These are phyloP conservation scores for Tipula lateralis DNA, from an alignment of 2,888 invertebrate genomes.

Conservation along the genomic window DNA sequence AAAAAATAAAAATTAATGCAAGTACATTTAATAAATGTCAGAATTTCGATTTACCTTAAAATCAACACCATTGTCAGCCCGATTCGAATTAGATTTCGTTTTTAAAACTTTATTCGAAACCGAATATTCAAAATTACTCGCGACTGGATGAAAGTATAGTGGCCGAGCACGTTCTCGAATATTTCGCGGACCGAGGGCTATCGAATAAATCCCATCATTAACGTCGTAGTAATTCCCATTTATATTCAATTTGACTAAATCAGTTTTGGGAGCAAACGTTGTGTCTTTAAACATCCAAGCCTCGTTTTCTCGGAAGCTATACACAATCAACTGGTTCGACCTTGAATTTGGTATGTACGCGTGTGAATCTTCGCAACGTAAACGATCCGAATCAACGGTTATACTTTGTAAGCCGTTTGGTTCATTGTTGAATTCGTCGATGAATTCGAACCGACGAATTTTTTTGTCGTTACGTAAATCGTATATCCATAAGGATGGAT, in stretches of 20 bases:
- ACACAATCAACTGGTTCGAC: constrained; percentile 46
- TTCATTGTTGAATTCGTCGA: constrained; percentile 43
- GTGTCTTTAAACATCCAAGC: constrained; percentile 54
- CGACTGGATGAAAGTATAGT: constrained; percentile 73
- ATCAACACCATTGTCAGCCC: constrained; percentile 43
- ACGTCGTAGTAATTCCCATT: neutral
- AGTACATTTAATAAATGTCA: neutral
- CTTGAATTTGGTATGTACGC: constrained; percentile 61
- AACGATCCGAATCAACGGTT: constrained; percentile 57
- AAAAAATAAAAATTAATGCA: constrained; percentile 32
- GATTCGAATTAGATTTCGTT: constrained; percentile 52
- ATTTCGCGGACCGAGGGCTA: constrained; percentile 55
- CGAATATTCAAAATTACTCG: constrained; percentile 59
- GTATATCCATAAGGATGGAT: constrained; percentile 60
- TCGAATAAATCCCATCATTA: constrained; percentile 73
- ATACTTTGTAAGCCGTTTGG: constrained; percentile 57
- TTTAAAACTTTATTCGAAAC: constrained; percentile 62
- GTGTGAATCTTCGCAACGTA: constrained; percentile 59
- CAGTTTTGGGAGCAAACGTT: neutral
- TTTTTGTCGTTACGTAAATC: constrained; percentile 61
- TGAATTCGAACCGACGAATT: constrained; percentile 54
- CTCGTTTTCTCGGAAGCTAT: constrained; percentile 53
- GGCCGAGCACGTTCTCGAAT: constrained; percentile 54
- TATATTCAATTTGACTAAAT: neutral
- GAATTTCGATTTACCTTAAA: constrained; percentile 43